phyloP scores from a whole-genome alignment of 2,888 invertebrate species.

The Sycophila texana region DNA sequence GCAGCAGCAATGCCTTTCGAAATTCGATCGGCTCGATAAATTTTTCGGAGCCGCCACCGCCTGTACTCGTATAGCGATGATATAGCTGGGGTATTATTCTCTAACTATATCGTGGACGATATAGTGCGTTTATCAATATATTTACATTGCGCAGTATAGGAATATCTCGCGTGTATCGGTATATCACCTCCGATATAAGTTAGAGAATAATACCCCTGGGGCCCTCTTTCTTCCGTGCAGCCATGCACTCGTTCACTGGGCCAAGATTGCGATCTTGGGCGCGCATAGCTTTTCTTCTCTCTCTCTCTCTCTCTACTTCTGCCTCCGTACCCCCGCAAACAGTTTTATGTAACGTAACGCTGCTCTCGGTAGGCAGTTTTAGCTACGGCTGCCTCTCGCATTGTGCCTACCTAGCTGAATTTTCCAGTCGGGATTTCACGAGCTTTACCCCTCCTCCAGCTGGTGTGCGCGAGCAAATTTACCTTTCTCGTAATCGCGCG shows the following conservation, averaged over 20 bases:
- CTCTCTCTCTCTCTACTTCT: not conserved
- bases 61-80: not conserved
- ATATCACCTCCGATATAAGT: no score
- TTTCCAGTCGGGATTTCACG: not conserved
- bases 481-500: constrained; percentile 11
- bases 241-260: not conserved
- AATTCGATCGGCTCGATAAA: constrained; percentile 20
- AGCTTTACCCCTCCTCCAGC: not conserved
- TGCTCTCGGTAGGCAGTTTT: not conserved
- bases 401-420: not conserved
- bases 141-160: no score
- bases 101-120: no score
- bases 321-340: not conserved
- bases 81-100: no score
- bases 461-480: not conserved
- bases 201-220: no score
- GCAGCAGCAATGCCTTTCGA: constrained; percentile 16
- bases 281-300: not conserved
- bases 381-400: constrained; percentile 9
- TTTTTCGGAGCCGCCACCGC: not conserved
- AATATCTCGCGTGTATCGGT: no score
- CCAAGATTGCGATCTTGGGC: constrained; percentile 29
- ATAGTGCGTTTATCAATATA: no score
- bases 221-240: not conserved
- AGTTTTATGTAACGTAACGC: constrained; percentile 21